These are phyloP conservation scores for Scaptomyza reducta DNA, from an alignment of 2,888 invertebrate genomes.

Conservation along the genomic window DNA sequence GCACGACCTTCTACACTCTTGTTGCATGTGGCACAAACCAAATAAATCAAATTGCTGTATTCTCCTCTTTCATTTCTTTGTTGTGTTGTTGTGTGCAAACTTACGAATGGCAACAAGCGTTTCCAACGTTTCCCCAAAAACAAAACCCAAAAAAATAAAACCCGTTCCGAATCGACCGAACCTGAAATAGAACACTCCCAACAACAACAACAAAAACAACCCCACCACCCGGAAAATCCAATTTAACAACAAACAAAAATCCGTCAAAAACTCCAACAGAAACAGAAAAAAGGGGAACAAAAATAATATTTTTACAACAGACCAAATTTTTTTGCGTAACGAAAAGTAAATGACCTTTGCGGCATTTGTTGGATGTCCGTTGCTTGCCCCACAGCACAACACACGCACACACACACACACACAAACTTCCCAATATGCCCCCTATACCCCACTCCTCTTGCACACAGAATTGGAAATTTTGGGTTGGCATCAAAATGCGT, in stretches of 20 bases:
- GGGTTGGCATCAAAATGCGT: constrained; percentile 39
- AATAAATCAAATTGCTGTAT: constrained; percentile 70
- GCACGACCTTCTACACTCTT: background rate
- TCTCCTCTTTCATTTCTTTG: constrained; percentile 11
- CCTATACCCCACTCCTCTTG: background rate
- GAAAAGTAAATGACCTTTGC: constrained; percentile 46
- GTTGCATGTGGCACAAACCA: constrained; percentile 36
- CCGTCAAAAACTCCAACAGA: background rate
- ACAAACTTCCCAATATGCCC: background rate
- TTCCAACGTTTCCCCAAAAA: constrained; percentile 1
- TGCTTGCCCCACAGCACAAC: background rate
- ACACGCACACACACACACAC: too few species aligned
- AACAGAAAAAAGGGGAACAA: too few species aligned
- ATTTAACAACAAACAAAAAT: constrained; percentile 6
- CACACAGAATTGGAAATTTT: constrained; percentile 6
- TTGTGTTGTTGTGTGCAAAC: too few species aligned
- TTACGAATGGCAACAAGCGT: constrained; percentile 1
- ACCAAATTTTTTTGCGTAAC: constrained; percentile 17
- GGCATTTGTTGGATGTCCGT: constrained; percentile 14
- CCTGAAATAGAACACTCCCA: background rate
- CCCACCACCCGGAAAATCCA: background rate
- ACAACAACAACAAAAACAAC: constrained; percentile 4
- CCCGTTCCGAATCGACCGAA: background rate
- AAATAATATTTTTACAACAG: too few species aligned
- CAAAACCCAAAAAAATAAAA: too few species aligned